Evolutionary conservation across 2,888 invertebrate genomes (phyloP).

Genomic region (Stenodema calcarata): DNA sequence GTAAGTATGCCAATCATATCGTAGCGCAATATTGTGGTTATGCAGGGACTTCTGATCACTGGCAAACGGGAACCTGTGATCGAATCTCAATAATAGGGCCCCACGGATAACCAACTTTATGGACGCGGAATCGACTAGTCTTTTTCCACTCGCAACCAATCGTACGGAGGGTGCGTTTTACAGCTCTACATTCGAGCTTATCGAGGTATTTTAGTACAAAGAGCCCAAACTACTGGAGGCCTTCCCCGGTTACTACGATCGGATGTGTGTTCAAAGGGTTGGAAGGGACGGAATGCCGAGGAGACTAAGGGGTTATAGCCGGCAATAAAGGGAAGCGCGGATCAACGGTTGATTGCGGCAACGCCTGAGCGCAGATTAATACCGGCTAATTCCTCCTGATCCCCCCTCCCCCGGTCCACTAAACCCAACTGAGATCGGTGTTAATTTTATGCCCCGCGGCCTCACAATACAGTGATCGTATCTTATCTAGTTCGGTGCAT

Average conservation of each 20-base stretch:
- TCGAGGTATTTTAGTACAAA: background rate
- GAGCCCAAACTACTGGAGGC: too few relatives aligned
- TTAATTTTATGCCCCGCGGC: conserved; percentile 24
- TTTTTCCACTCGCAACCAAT: background rate
- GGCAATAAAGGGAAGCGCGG: conserved; percentile 13
- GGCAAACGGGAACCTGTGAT: background rate
- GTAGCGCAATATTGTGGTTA: too few relatives aligned
- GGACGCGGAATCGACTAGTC: background rate
- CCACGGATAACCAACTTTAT: background rate
- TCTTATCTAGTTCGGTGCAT: background rate
- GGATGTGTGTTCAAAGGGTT: background rate
- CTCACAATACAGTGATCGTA: conserved; percentile 6
- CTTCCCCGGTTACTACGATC: background rate
- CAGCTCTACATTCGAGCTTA: background rate
- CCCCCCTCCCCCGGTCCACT: background rate
- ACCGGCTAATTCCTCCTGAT: conserved; percentile 10
- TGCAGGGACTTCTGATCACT: background rate
- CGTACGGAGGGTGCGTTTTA: background rate
- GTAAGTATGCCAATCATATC: too few relatives aligned
- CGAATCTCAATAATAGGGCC: background rate
- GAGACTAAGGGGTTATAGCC: background rate
- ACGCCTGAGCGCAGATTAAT: conserved; percentile 16
- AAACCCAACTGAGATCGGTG: background rate
- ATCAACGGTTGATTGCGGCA: conserved; percentile 18
- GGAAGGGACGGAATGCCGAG: background rate